Conservation (phyloP, 2,797 vertebrate genomes). For the Ptychobarbus kaznakovi region DNA sequence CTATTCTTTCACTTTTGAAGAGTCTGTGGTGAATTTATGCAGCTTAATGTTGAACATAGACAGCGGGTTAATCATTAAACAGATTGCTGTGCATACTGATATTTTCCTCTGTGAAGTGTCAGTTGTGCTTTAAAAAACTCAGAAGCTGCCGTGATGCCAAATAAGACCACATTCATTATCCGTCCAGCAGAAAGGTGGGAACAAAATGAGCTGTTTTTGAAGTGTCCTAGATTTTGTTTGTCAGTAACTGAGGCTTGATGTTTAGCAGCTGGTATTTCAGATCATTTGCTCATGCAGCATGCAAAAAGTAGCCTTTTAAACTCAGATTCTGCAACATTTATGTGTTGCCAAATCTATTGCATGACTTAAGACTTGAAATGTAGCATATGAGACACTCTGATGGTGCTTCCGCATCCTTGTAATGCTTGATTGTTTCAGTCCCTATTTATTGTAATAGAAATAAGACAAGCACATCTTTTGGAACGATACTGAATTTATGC, state of each 20-base stretch:
- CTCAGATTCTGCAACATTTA: not conserved
- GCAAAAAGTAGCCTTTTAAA: not conserved
- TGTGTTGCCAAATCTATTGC: not conserved
- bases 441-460: not conserved
- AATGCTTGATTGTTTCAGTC: not conserved
- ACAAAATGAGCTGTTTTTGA: not conserved
- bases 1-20: not conserved
- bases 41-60: conserved; percentile 9
- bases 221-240: not conserved
- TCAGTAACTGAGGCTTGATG: not conserved
- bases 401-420: not conserved
- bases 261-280: not conserved
- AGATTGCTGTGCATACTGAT: not conserved
- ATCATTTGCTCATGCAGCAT: not conserved
- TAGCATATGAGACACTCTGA: not conserved
- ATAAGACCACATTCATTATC: not conserved
- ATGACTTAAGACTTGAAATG: not conserved
- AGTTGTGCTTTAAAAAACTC: not conserved
- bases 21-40: not conserved
- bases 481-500: not conserved
- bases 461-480: not conserved
- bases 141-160: not conserved
- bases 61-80: conserved; percentile 13
- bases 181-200: conserved; percentile 15
- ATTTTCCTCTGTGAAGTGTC: conserved; percentile 8